Evolutionary conservation across 2,888 invertebrate species (phyloP).

Genomic region (Drosophila helvetica): DNA sequence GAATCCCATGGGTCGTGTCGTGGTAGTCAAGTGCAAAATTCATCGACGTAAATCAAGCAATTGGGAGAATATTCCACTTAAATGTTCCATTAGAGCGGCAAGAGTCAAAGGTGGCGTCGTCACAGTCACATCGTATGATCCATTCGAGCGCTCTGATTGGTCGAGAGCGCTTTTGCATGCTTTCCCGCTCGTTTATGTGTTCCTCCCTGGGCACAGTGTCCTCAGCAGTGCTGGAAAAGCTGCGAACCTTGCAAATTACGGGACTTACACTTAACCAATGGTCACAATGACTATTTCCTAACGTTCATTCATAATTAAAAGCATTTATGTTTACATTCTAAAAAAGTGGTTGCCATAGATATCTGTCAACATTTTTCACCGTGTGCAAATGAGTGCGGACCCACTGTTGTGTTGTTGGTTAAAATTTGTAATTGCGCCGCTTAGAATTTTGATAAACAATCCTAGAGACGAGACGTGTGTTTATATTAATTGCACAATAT

Average conservation of each 20-base stretch:
- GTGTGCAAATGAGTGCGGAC: neutral
- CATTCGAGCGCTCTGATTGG: slow-evolving; percentile 81
- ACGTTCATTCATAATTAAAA: neutral
- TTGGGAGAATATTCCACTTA: neutral
- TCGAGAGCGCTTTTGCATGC: slow-evolving; percentile 51
- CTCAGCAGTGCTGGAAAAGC: neutral
- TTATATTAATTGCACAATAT: slow-evolving; percentile 50
- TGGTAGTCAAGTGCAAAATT: neutral
- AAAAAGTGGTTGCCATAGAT: neutral
- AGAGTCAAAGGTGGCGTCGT: slow-evolving; percentile 35
- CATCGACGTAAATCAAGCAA: slow-evolving; percentile 6
- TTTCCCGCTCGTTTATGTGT: slow-evolving; percentile 43
- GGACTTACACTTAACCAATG: neutral
- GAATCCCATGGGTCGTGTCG: neutral
- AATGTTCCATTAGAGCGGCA: slow-evolving; percentile 10
- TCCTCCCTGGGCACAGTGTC: slow-evolving; percentile 35
- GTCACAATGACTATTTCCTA: neutral
- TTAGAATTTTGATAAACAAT: slow-evolving; percentile 64
- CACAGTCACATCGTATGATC: slow-evolving; percentile 82
- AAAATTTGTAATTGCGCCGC: slow-evolving; percentile 64
- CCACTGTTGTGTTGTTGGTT: slow-evolving; percentile 35
- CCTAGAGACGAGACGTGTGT: slow-evolving; percentile 17
- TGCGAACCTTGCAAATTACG: neutral
- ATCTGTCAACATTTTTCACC: neutral
- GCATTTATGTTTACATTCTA: neutral